phyloP scores from a whole-genome alignment of 2,888 invertebrate genomes.

The Mayetiola destructor region DNA sequence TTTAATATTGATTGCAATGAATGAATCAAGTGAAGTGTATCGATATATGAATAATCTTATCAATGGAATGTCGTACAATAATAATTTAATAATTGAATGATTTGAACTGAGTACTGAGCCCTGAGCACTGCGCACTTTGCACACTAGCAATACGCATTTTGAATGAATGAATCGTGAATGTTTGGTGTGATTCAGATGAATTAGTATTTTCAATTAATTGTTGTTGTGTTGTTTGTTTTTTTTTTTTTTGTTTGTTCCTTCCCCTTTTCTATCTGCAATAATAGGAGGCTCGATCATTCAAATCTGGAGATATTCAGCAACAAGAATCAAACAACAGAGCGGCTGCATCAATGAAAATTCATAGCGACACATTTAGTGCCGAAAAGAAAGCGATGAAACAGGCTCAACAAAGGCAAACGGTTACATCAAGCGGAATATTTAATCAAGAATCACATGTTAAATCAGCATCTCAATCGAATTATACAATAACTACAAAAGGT shows the following conservation, averaged over 20 bases:
- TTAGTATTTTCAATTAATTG: neutral
- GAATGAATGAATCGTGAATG: no score
- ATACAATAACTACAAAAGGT: slow-evolving; percentile 62
- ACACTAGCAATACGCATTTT: no score
- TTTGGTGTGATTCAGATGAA: no score
- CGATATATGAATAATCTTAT: no score
- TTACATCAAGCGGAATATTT: slow-evolving; percentile 63
- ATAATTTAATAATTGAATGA: no score
- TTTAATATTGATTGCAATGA: no score
- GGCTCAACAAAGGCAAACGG: slow-evolving; percentile 63
- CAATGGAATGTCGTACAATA: no score
- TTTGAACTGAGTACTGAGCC: no score
- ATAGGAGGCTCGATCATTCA: slow-evolving; percentile 71
- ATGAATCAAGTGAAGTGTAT: no score
- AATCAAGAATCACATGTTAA: slow-evolving; percentile 63
- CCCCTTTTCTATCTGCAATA: slow-evolving; percentile 23
- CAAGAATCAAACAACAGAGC: slow-evolving; percentile 77
- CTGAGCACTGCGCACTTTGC: no score
- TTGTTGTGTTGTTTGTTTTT: neutral
- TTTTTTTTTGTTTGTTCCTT: neutral
- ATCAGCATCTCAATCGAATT: slow-evolving; percentile 59
- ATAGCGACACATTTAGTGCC: slow-evolving; percentile 72
- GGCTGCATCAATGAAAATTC: slow-evolving; percentile 68
- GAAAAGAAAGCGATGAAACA: slow-evolving; percentile 62
- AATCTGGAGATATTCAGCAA: slow-evolving; percentile 69